Percentiles rank a stretch among this genome's conserved stretches.
Evolutionary conservation across 2,888 invertebrate genomes (phyloP).

Genomic region (Dolichomitus sp.): DNA sequence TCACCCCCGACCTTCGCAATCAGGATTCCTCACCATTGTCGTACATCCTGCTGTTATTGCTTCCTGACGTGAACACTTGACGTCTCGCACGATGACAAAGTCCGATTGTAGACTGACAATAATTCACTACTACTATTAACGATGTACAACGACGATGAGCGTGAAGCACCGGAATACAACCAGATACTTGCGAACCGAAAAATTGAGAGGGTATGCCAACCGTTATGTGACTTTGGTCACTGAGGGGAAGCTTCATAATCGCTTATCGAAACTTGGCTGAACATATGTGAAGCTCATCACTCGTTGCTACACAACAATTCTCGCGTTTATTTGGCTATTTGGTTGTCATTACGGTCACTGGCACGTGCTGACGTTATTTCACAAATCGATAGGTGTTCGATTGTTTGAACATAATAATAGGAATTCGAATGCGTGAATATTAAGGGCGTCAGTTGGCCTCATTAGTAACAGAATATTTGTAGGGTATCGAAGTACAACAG

Average conservation of each 20-base stretch:
- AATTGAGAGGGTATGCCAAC: constrained; percentile 5
- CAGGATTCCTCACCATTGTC: constrained; percentile 35
- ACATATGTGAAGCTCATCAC: constrained; percentile 76
- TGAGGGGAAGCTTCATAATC: constrained; percentile 48
- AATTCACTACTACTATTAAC: neutral
- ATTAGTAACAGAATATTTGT: constrained; percentile 26
- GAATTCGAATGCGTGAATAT: neutral
- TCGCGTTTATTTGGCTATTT: constrained; percentile 30
- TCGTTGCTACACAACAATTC: constrained; percentile 55
- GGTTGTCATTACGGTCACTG: neutral
- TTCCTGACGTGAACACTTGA: constrained; percentile 44
- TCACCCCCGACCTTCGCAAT: constrained; percentile 58
- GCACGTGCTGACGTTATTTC: constrained; percentile 38
- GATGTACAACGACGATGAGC: constrained; percentile 9
- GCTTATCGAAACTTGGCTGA: constrained; percentile 59
- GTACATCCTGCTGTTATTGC: neutral
- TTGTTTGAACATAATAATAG: constrained; percentile 1
- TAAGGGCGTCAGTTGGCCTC: constrained; percentile 55
- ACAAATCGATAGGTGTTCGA: constrained; percentile 42
- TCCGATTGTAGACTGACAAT: constrained; percentile 8
- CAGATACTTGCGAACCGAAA: neutral
- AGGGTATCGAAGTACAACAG: constrained; percentile 21
- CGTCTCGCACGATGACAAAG: constrained; percentile 44
- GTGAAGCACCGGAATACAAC: constrained; percentile 6
- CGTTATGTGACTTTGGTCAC: neutral